phyloP scores from a whole-genome alignment of 2,888 invertebrate genomes.

The Heteromyza rotundicornis region DNA sequence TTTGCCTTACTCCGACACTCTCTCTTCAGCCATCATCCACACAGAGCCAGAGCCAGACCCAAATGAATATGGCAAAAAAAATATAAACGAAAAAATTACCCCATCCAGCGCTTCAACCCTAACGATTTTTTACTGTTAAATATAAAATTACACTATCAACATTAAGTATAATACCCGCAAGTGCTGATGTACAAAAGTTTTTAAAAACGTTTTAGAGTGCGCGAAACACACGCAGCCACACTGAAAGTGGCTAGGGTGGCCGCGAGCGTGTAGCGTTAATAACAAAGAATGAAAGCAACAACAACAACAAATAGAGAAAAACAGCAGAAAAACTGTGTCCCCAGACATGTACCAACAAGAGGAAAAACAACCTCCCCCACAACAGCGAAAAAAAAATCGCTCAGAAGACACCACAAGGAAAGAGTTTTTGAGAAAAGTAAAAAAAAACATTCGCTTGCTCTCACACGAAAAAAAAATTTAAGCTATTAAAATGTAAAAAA shows the following conservation, averaged over 20 bases:
- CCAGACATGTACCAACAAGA: conserved; percentile 22
- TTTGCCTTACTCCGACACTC: not conserved
- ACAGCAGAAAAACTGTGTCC: conserved; percentile 11
- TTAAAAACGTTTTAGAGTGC: conserved; percentile 40
- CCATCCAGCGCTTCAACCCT: not conserved
- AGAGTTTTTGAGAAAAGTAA: not conserved
- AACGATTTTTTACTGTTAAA: conserved; percentile 37
- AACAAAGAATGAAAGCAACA: conserved; percentile 4
- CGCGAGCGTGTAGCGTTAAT: conserved; percentile 19
- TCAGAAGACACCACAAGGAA: not conserved
- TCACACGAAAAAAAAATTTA: conserved; percentile 21
- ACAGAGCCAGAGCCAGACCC: too few species aligned
- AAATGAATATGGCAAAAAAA: not conserved
- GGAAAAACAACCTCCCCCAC: conserved; percentile 12
- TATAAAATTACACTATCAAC: conserved; percentile 55
- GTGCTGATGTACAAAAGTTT: conserved; percentile 32
- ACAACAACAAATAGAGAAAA: not conserved
- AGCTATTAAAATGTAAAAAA: conserved; percentile 20
- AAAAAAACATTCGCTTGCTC: not conserved
- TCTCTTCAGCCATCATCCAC: too few species aligned
- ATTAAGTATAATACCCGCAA: conserved; percentile 55
- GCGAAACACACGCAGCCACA: conserved; percentile 16
- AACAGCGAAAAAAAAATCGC: not conserved
- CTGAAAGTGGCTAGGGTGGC: conserved; percentile 35
- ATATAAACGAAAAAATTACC: not conserved